A percentile compares a stretch with the other conserved stretches of the same genome.
Conservation (phyloP, 1,140 invertebrate genomes). For the Pollicipes pollicipes region DNA sequence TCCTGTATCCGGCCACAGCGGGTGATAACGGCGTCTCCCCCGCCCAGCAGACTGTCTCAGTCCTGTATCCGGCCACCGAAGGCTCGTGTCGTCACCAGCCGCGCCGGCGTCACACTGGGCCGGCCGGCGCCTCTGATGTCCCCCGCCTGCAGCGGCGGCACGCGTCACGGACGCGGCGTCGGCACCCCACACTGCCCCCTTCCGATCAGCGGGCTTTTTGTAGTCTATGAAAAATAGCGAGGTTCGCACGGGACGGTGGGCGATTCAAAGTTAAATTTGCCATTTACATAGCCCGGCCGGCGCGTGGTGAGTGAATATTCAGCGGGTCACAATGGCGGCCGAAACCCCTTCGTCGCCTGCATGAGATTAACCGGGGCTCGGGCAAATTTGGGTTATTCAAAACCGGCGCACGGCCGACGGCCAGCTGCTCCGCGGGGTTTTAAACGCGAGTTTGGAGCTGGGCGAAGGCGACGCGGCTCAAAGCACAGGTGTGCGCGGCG, state of each 20-base stretch:
- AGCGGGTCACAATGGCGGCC: background rate
- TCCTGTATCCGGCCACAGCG: no score
- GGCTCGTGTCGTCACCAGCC: no score
- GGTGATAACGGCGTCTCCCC: no score
- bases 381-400: background rate
- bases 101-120: no score
- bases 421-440: background rate
- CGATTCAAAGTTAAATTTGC: background rate
- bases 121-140: no score
- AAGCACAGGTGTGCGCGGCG: background rate
- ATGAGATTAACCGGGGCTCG: background rate
- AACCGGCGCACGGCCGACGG: no score
- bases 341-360: background rate
- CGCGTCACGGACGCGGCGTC: no score
- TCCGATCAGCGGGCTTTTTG: background rate
- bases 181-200: background rate
- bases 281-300: background rate
- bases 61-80: no score
- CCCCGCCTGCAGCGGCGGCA: no score
- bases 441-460: background rate
- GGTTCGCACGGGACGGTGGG: background rate
- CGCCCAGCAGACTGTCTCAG: no score
- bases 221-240: background rate
- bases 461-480: background rate
- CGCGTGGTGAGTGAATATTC: background rate